Evolutionary conservation across 2,113 vertebrate species (phyloP).

Genomic region (Grus americana): DNA sequence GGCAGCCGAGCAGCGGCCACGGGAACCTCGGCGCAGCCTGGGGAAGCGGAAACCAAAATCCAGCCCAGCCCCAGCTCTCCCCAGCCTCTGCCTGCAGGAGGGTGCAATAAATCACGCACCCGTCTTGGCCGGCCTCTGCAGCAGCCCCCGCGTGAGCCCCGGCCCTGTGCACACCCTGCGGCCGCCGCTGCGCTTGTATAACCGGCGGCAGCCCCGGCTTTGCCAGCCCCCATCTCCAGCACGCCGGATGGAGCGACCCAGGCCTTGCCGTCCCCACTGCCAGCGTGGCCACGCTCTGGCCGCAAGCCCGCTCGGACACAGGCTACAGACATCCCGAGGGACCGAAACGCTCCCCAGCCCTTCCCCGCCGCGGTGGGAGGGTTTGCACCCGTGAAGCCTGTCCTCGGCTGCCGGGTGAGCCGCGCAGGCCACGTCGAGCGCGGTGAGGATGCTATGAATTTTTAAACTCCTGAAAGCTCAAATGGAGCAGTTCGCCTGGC

Average conservation of each 20-base stretch:
- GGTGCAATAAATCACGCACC: constrained; percentile 3
- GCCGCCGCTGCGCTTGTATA: not conserved
- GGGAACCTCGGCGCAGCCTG: not conserved
- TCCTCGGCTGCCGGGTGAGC: not conserved
- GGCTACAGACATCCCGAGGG: not conserved
- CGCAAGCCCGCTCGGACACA: accelerated
- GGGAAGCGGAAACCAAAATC: not conserved
- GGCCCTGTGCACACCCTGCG: not conserved
- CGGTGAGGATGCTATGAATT: constrained; percentile 62
- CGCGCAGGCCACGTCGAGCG: not conserved
- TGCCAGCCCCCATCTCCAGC: not conserved
- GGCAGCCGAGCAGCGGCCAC: not conserved
- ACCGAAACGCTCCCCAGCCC: not conserved
- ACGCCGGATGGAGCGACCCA: accelerated
- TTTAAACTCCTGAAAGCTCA: constrained; percentile 67
- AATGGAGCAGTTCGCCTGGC: constrained; percentile 42
- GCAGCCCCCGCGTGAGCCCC: not conserved
- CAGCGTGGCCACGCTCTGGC: not conserved
- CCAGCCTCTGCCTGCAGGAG: not conserved
- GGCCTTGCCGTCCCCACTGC: not conserved
- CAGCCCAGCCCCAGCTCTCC: not conserved
- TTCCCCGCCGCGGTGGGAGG: accelerated
- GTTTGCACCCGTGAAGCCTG: not conserved
- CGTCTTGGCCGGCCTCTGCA: not conserved
- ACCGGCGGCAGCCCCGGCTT: not conserved